phyloP scores from a whole-genome alignment of 1,140 invertebrate genomes.

The Drosophila erecta region DNA sequence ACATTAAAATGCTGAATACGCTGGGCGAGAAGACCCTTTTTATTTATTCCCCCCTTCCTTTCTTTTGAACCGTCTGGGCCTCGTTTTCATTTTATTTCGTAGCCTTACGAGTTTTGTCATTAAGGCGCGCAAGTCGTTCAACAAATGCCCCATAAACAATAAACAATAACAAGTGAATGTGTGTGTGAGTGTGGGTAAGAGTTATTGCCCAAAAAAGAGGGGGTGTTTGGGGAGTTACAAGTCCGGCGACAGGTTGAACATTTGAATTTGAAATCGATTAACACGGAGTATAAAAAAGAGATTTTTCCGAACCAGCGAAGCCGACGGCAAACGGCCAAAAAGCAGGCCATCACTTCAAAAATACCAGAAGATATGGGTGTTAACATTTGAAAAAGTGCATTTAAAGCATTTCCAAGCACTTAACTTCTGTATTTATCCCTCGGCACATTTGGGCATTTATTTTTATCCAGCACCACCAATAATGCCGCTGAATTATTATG shows the following conservation, averaged over 20 bases:
- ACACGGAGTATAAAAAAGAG: not conserved
- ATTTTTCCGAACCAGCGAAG: not conserved
- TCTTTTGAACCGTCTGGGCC: constrained; percentile 1
- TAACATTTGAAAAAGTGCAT: not conserved
- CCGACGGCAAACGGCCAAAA: no score
- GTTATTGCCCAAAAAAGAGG: constrained; percentile 9
- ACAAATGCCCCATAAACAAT: constrained; percentile 54
- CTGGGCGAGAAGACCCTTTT: constrained; percentile 44
- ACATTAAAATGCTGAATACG: constrained; percentile 48
- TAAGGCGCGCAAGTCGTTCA: constrained; percentile 47
- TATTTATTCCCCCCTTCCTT: constrained; percentile 6
- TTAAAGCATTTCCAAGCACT: not conserved
- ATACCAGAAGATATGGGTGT: not conserved
- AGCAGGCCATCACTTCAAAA: no score
- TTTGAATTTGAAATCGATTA: not conserved
- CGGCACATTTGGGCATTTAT: no score
- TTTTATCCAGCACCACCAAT: constrained; percentile 1
- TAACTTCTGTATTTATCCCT: not conserved
- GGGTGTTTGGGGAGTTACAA: not conserved
- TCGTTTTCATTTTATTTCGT: constrained; percentile 26
- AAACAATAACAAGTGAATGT: constrained; percentile 33
- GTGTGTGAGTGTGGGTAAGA: constrained; percentile 4
- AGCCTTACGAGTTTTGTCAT: constrained; percentile 50
- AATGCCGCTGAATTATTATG: constrained; percentile 20
- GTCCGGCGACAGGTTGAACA: constrained; percentile 12